Percentiles rank a stretch among this genome's conserved stretches.
These are phyloP conservation scores for Psilopsiagon aymara DNA, from an alignment of 2,113 vertebrate species.

Conservation along the genomic window DNA sequence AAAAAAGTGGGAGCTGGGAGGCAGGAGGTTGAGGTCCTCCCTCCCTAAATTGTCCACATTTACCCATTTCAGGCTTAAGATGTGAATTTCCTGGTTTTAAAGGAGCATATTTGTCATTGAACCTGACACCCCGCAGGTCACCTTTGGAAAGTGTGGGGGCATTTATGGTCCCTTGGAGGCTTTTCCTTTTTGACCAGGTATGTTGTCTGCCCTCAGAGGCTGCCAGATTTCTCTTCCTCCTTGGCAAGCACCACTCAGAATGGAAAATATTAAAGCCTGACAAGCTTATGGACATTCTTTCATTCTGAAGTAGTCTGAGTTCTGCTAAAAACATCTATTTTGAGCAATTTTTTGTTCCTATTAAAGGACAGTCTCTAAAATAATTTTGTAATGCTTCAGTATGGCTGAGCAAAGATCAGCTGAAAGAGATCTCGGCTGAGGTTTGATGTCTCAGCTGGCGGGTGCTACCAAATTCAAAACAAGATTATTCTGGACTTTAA, in stretches of 20 bases:
- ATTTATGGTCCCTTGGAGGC: not conserved
- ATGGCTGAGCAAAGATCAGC: not conserved
- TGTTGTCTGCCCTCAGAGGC: not conserved
- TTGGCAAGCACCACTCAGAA: not conserved
- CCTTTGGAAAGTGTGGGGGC: not conserved
- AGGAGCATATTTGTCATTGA: not conserved
- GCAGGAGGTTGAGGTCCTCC: not conserved
- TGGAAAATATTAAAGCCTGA: not conserved
- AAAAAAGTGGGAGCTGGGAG: rapidly evolving
- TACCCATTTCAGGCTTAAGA: not conserved
- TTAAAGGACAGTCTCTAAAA: not conserved
- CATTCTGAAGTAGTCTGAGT: not conserved
- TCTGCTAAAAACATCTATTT: not conserved
- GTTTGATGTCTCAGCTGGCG: not conserved
- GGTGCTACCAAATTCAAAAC: not conserved
- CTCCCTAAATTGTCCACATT: not conserved
- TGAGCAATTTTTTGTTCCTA: not conserved
- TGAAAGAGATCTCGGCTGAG: not conserved
- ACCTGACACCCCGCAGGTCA: not conserved
- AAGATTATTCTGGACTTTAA: not conserved
- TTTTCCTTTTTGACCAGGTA: not conserved
- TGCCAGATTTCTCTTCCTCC: not conserved
- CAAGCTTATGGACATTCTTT: not conserved
- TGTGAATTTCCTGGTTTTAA: not conserved
- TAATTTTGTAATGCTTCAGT: not conserved